These are phyloP conservation scores for Ceratotherium simum DNA, from an alignment of 2,113 vertebrate species.

Conservation along the genomic window DNA sequence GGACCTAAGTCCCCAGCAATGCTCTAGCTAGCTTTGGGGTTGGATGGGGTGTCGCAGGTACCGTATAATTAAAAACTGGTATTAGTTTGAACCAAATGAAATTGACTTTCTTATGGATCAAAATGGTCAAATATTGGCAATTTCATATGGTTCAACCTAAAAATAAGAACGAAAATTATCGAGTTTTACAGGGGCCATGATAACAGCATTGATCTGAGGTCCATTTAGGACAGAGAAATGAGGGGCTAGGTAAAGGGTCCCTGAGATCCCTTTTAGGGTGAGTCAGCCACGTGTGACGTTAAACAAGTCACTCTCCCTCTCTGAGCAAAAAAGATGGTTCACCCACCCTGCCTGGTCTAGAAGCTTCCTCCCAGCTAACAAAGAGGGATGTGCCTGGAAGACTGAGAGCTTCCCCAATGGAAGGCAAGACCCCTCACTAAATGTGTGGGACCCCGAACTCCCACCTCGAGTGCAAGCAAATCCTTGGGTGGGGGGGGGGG, in stretches of 20 bases:
- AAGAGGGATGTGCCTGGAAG: background rate
- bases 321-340: background rate
- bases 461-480: background rate
- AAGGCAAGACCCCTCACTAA: background rate
- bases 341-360: background rate
- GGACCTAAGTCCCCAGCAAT: background rate
- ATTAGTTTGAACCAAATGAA: background rate
- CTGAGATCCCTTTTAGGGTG: background rate
- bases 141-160: background rate
- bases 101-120: background rate
- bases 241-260: background rate
- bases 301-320: background rate
- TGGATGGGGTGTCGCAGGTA: too few relatives aligned
- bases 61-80: background rate
- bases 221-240: background rate
- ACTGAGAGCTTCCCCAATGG: background rate
- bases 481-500: background rate
- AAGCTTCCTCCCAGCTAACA: background rate
- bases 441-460: background rate
- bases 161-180: background rate
- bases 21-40: background rate
- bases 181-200: background rate
- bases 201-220: background rate
- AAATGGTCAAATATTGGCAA: background rate
- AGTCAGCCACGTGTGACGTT: background rate